phyloP scores from a whole-genome alignment of 2,113 vertebrate genomes.

The Chitala chitala region DNA sequence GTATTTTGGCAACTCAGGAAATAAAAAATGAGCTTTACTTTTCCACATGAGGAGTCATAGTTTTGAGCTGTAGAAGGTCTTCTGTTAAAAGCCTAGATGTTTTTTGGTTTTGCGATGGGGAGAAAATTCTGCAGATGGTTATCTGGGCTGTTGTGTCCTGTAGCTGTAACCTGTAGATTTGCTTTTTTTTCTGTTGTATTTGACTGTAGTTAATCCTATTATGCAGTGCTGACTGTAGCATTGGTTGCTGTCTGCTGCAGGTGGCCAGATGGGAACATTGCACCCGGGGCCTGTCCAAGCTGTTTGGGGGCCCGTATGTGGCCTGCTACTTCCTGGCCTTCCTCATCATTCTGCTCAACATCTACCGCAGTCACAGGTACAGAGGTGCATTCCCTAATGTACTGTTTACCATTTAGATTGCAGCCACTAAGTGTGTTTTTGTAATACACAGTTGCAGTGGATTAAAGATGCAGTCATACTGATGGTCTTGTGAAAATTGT shows the following conservation, averaged over 20 bases:
- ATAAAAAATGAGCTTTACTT: too few species aligned
- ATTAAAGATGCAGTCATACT: too few species aligned
- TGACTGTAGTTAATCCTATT: not conserved
- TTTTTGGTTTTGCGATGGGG: too few species aligned
- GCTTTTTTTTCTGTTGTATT: not conserved
- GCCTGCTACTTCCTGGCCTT: conserved; percentile 78
- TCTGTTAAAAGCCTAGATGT: too few species aligned
- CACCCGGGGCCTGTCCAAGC: conserved; percentile 63
- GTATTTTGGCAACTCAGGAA: too few species aligned
- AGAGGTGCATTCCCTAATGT: conserved; percentile 36
- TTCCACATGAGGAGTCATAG: too few species aligned
- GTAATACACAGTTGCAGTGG: too few species aligned
- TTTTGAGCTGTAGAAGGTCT: too few species aligned
- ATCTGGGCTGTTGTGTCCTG: not conserved
- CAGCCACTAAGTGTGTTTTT: too few species aligned
- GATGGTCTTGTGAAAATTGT: not conserved
- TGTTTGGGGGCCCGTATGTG: conserved; percentile 66
- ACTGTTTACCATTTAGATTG: not conserved
- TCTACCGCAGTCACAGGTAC: conserved; percentile 85
- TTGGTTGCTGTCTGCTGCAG: conserved; percentile 49
- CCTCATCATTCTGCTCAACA: conserved; percentile 74
- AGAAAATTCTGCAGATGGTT: too few species aligned
- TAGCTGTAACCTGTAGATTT: too few species aligned
- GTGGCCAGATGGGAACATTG: conserved; percentile 86
- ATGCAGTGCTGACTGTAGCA: conserved; percentile 4